Evolutionary conservation across 1,140 invertebrate species (phyloP).

Genomic region (Saxidomus purpurata): DNA sequence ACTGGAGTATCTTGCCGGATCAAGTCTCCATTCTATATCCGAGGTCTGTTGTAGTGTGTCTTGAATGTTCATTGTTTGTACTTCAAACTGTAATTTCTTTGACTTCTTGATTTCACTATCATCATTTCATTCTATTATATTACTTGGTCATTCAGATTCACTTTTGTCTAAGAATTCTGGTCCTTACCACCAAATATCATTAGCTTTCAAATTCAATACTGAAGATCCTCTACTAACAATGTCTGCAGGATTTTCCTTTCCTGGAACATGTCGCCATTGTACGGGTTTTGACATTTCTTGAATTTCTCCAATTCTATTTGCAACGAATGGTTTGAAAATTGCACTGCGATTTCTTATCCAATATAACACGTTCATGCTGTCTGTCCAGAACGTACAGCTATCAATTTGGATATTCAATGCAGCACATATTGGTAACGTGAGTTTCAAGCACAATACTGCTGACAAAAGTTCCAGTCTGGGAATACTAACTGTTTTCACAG

Average conservation of each 20-base stretch:
- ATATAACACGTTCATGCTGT: slow-evolving; percentile 48
- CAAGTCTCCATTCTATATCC: background rate
- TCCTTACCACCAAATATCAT: slow-evolving; percentile 22
- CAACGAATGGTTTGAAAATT: slow-evolving; percentile 48
- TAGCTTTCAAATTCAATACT: background rate
- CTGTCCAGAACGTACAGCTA: slow-evolving; percentile 41
- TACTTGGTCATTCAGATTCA: background rate
- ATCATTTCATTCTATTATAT: background rate
- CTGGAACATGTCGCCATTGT: slow-evolving; percentile 39
- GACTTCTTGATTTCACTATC: background rate
- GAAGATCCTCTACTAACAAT: background rate
- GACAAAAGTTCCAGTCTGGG: slow-evolving; percentile 36
- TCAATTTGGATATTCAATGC: background rate
- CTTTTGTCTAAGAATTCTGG: slow-evolving; percentile 5
- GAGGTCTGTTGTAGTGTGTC: background rate
- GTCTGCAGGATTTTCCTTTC: slow-evolving; percentile 15
- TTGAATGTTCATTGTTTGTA: background rate
- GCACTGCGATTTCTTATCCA: slow-evolving; percentile 36
- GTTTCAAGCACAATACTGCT: slow-evolving; percentile 2
- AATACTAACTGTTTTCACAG: slow-evolving; percentile 27
- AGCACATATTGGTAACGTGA: background rate
- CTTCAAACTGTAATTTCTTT: background rate
- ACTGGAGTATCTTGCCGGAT: background rate
- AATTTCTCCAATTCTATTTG: slow-evolving; percentile 49
- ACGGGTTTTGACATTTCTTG: slow-evolving; percentile 9